Evolutionary conservation across 2,113 vertebrate species (phyloP).

Genomic region (Thomomys bottae): DNA sequence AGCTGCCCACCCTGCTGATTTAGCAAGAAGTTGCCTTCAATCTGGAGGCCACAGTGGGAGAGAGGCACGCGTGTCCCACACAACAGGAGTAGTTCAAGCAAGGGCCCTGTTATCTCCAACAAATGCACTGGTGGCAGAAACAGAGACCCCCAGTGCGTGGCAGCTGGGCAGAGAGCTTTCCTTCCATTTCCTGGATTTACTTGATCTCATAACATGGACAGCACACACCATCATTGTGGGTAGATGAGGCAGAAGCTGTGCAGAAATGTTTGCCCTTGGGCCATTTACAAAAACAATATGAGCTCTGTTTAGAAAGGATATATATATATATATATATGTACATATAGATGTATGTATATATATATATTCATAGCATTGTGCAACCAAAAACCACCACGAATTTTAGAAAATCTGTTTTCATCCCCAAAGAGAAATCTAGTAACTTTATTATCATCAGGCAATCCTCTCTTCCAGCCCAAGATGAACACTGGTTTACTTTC

Average conservation of each 20-base stretch:
- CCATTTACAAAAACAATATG: neutral
- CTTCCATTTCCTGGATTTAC: neutral
- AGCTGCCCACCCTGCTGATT: constrained; percentile 83
- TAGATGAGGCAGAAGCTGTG: neutral
- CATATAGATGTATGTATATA: too few species aligned
- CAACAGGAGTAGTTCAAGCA: neutral
- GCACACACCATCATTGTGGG: accelerated
- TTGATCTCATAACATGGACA: neutral
- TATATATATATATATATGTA: too few species aligned
- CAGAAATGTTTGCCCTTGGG: neutral
- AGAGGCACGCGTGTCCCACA: accelerated
- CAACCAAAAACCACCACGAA: neutral
- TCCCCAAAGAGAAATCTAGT: neutral
- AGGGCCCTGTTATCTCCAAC: neutral
- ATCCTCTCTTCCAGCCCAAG: neutral
- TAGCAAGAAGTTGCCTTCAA: constrained; percentile 78
- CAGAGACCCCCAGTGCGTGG: too few species aligned
- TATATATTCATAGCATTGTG: neutral
- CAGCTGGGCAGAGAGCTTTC: neutral
- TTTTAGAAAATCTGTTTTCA: neutral
- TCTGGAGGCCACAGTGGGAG: constrained; percentile 76
- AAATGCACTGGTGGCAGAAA: accelerated
- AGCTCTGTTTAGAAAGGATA: neutral
- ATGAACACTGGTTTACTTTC: neutral
- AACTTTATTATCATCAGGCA: neutral